These are phyloP conservation scores for Taeniopygia guttata DNA, from an alignment of 2,797 vertebrate genomes.

Conservation along the genomic window DNA sequence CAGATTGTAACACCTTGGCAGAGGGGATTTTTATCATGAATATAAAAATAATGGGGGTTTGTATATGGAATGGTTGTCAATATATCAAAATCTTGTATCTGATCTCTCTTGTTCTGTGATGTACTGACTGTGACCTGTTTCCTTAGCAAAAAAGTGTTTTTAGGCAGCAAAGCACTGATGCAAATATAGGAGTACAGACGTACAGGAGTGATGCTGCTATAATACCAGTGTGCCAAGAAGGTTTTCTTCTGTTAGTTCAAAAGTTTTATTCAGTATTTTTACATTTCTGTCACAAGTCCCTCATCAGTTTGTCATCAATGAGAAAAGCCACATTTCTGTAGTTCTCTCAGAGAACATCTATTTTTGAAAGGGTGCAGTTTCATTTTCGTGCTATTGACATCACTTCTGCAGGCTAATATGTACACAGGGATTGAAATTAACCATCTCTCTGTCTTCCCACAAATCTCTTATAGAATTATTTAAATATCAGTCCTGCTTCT, in stretches of 20 bases:
- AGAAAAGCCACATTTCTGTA: not conserved
- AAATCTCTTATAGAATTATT: not conserved
- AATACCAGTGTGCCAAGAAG: not conserved
- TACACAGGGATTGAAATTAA: not conserved
- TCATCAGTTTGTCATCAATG: not conserved
- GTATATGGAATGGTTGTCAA: not conserved
- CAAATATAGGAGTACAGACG: not conserved
- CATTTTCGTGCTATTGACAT: not conserved
- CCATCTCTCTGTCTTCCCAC: not conserved
- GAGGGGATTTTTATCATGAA: not conserved
- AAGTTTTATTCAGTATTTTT: not conserved
- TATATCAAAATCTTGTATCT: not conserved
- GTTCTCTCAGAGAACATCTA: not conserved
- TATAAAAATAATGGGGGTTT: not conserved
- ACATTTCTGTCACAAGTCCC: not conserved
- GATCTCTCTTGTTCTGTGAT: not conserved
- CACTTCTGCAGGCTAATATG: not conserved
- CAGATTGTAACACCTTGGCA: rapidly evolving
- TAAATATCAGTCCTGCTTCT: not conserved
- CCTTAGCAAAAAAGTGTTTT: not conserved
- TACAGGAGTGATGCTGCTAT: not conserved
- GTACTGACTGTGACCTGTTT: not conserved
- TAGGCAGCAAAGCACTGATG: not conserved
- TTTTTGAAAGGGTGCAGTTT: not conserved
- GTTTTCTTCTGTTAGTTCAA: not conserved